Percentiles rank a stretch among this genome's conserved stretches.
These are phyloP conservation scores for Tachina fera DNA, from an alignment of 2,888 invertebrate genomes.

Conservation along the genomic window DNA sequence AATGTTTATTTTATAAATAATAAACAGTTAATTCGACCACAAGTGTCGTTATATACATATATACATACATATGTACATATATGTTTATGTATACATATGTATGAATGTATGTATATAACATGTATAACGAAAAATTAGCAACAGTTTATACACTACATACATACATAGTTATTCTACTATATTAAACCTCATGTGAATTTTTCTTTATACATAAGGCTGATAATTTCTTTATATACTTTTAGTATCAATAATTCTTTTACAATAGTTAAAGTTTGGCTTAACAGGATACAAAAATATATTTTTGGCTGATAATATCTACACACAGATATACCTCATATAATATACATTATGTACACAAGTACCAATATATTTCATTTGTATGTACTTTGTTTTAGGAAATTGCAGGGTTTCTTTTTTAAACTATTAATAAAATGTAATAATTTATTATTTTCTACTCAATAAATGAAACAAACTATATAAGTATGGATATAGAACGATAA, in stretches of 20 bases:
- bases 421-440: constrained; percentile 61
- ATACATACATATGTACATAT: neutral
- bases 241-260: constrained; percentile 62
- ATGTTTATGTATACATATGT: too few relatives aligned
- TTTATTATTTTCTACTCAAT: constrained; percentile 58
- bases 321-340: constrained; percentile 56
- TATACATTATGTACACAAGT: constrained; percentile 1
- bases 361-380: constrained; percentile 68
- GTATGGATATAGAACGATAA: neutral
- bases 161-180: too few relatives aligned
- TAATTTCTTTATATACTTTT: neutral
- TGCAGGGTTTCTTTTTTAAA: constrained; percentile 78
- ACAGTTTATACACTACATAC: too few relatives aligned
- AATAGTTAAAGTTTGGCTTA: constrained; percentile 76
- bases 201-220: too few relatives aligned
- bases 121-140: too few relatives aligned
- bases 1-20: constrained; percentile 49
- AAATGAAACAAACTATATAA: constrained; percentile 37
- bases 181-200: too few relatives aligned
- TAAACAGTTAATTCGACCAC: constrained; percentile 74
- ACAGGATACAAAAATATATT: constrained; percentile 66
- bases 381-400: constrained; percentile 77
- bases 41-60: constrained; percentile 75
- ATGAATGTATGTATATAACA: too few relatives aligned
- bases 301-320: constrained; percentile 75